These are phyloP conservation scores for Condylostylus longicornis DNA, from an alignment of 1,140 invertebrate genomes.

Conservation along the genomic window DNA sequence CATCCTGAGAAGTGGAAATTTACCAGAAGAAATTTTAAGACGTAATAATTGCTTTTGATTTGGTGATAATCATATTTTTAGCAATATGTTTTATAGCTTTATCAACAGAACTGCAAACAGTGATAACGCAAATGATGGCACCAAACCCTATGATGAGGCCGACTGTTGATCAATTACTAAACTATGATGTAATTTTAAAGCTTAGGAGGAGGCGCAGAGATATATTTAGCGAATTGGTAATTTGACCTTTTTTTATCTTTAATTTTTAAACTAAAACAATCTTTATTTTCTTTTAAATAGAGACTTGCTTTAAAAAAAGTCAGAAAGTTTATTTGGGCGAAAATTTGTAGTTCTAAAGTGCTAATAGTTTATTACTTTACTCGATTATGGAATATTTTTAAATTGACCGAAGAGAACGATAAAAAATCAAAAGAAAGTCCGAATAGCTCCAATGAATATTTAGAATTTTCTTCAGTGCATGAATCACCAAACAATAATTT, in stretches of 20 bases:
- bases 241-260: background rate
- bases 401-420: background rate
- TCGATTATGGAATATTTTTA: too few species aligned
- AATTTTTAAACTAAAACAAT: background rate
- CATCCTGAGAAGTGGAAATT: constrained; percentile 38
- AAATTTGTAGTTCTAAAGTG: constrained; percentile 16
- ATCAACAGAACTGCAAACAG: constrained; percentile 37
- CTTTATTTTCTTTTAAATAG: constrained; percentile 5
- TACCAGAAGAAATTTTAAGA: constrained; percentile 27
- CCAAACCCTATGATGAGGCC: constrained; percentile 36
- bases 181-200: constrained; percentile 18
- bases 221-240: constrained; percentile 14
- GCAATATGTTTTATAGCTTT: constrained; percentile 28
- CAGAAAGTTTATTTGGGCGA: constrained; percentile 17
- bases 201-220: constrained; percentile 17
- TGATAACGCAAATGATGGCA: constrained; percentile 44
- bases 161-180: constrained; percentile 37
- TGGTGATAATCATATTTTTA: background rate
- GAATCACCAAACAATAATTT: constrained; percentile 15
- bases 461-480: constrained; percentile 20
- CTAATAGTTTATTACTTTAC: background rate
- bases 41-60: constrained; percentile 9
- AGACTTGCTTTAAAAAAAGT: constrained; percentile 14
- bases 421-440: constrained; percentile 6
- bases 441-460: constrained; percentile 12